phyloP scores from a whole-genome alignment of 2,797 vertebrate genomes.

The Sebastes kiyomatsui region DNA sequence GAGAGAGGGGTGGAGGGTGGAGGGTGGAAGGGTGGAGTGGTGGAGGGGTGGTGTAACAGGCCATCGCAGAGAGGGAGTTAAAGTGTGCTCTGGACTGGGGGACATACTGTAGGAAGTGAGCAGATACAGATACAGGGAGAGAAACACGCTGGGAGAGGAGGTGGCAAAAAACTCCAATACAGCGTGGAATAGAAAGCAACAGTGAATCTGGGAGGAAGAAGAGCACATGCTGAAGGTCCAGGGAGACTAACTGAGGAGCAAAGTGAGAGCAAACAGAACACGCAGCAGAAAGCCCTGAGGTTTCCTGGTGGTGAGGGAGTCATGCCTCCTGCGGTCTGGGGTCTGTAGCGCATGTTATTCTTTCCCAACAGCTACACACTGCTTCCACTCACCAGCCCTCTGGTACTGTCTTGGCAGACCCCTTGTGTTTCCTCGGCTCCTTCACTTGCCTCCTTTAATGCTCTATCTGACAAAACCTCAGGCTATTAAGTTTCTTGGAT shows the following conservation, averaged over 20 bases:
- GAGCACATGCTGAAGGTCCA: neutral
- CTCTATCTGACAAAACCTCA: neutral
- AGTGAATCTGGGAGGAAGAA: neutral
- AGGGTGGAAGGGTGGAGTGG: neutral
- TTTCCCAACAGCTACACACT: slow-evolving; percentile 58
- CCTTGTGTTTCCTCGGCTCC: slow-evolving; percentile 12
- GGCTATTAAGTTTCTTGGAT: neutral
- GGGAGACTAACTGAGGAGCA: slow-evolving; percentile 28
- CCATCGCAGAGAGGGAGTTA: slow-evolving; percentile 23
- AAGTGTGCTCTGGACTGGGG: slow-evolving; percentile 8
- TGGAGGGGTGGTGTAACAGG: neutral
- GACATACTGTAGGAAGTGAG: slow-evolving; percentile 10
- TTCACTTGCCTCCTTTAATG: neutral
- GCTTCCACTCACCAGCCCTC: slow-evolving; percentile 29
- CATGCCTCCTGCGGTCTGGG: slow-evolving; percentile 70
- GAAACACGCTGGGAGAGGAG: neutral
- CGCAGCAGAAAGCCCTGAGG: slow-evolving; percentile 58
- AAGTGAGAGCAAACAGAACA: slow-evolving; percentile 44
- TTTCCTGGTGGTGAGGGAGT: slow-evolving; percentile 60
- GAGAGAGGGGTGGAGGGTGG: slow-evolving; percentile 26
- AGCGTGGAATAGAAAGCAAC: neutral
- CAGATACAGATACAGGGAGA: neutral
- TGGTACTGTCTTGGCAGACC: slow-evolving; percentile 5
- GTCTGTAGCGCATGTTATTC: slow-evolving; percentile 65
- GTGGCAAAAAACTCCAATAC: neutral